A percentile compares a stretch with the other conserved stretches of the same genome.
Conservation (phyloP, 1,140 invertebrate genomes). For the Sinella curviseta region DNA sequence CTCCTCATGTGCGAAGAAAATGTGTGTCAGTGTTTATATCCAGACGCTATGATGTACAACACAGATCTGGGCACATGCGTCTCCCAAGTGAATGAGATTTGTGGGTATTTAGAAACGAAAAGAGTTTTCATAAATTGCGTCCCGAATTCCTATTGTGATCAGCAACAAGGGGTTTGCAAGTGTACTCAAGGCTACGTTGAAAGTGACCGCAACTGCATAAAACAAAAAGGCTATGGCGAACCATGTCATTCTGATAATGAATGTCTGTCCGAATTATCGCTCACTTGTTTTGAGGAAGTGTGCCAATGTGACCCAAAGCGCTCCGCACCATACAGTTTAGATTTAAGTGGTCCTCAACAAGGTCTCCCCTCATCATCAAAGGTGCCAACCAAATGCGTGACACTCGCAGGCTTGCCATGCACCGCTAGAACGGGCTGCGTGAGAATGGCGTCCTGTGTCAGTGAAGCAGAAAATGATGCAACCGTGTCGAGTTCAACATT, state of each 20-base stretch:
- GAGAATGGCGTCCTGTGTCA: background rate
- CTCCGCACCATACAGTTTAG: background rate
- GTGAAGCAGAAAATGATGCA: background rate
- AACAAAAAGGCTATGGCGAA: background rate
- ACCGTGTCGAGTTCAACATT: background rate
- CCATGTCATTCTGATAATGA: background rate
- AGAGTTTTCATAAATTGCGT: background rate
- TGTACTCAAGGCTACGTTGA: background rate
- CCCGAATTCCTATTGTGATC: background rate
- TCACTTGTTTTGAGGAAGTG: background rate
- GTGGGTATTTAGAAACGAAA: background rate
- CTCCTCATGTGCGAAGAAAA: background rate
- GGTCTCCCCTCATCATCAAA: background rate
- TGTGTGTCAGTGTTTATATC: background rate
- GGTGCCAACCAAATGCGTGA: background rate
- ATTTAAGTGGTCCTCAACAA: too few species aligned
- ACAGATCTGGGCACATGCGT: background rate
- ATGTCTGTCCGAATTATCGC: background rate
- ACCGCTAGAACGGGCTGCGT: background rate
- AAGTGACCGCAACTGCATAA: background rate
- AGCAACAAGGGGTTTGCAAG: conserved; percentile 1
- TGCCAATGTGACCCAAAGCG: background rate
- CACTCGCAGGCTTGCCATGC: background rate
- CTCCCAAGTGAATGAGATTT: background rate
- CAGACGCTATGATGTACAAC: background rate